Base-by-base conservation (phyloP, 2,113 vertebrate species). In the Colaptes auratus region DNA sequence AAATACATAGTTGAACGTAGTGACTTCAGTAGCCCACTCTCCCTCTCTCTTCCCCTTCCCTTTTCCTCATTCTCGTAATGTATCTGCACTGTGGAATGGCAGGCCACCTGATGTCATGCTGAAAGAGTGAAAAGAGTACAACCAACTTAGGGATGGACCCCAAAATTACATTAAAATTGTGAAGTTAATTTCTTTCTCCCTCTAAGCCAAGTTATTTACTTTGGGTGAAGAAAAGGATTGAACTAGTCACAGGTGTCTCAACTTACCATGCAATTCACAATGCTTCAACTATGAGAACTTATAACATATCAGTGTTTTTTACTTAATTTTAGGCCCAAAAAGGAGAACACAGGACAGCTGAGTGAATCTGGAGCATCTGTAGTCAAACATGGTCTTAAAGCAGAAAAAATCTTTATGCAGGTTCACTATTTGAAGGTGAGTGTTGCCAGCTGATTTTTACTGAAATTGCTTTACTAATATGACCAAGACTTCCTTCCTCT, bases 371-470 rank as follows among this genome's bases (percentile, higher is more conserved):
- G 99, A 89, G 98, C 99, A 31, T 99, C 98, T 30, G 46, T 98
- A 21, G 97, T 99, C 69, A 99, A 98, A 97, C 98, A 99, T 20
- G 99, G 98, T 74, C 99, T 99, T 90, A 99, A 98, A 95, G 98
- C 99, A 35, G 99, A 98, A 93, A 99, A 99, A 97, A 90, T 89
- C 76, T 99, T 99, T 97, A 98, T 99, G 99, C 99, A 99, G 84
- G 98, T 99, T 74, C 99, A 99, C 96, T 99, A 99, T 93, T 98
- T 99, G 91, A 99, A 99, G 98, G 99, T 99, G 91, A 98, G 97
- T 33, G 3, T 59, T 53, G 19, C 50, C 42, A 42, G 25, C 12
- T 66, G 52, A 24, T 78, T 82, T 87, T 79, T 71, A 63, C 9
- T 76, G 59, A 63, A 76, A 42, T 70, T 83, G 12, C 17, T 79